Percentiles rank a stretch among this genome's conserved stretches.
Evolutionary conservation across 2,113 vertebrate genomes (phyloP).

Genomic region (Tupaia chinensis): DNA sequence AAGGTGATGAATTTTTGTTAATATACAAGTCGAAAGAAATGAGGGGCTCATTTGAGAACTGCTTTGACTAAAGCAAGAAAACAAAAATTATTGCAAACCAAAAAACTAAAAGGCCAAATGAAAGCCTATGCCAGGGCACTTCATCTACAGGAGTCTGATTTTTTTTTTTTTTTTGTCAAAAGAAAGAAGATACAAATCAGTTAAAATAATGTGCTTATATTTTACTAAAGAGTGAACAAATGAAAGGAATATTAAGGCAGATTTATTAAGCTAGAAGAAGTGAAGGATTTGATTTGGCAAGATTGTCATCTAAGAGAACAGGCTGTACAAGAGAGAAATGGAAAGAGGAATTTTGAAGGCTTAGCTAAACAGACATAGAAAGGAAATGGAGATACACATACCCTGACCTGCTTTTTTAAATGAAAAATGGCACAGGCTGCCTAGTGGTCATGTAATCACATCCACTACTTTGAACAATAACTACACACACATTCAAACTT

Average conservation of each 20-base stretch:
- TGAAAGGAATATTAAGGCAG: not conserved
- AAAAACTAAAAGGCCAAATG: not conserved
- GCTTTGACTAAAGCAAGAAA: not conserved
- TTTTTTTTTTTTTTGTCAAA: slow-evolving; percentile 6
- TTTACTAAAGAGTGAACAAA: not conserved
- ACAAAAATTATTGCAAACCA: not conserved
- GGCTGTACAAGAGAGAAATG: not conserved
- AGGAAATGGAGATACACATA: not conserved
- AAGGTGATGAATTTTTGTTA: not conserved
- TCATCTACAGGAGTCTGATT: not conserved
- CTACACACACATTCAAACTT: not conserved
- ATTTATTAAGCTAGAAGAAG: not conserved
- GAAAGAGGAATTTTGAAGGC: not conserved
- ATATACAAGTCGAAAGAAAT: not conserved
- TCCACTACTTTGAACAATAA: not conserved
- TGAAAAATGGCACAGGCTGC: not conserved
- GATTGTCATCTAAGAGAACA: not conserved
- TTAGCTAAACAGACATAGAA: not conserved
- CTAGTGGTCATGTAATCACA: not conserved
- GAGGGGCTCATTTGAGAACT: not conserved
- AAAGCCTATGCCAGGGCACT: not conserved
- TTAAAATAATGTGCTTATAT: not conserved
- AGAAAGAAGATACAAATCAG: not conserved
- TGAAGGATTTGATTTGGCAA: not conserved
- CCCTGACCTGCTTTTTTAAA: not conserved